These are phyloP conservation scores for Notospermus geniculatus DNA, from an alignment of 1,140 invertebrate species.

Conservation along the genomic window DNA sequence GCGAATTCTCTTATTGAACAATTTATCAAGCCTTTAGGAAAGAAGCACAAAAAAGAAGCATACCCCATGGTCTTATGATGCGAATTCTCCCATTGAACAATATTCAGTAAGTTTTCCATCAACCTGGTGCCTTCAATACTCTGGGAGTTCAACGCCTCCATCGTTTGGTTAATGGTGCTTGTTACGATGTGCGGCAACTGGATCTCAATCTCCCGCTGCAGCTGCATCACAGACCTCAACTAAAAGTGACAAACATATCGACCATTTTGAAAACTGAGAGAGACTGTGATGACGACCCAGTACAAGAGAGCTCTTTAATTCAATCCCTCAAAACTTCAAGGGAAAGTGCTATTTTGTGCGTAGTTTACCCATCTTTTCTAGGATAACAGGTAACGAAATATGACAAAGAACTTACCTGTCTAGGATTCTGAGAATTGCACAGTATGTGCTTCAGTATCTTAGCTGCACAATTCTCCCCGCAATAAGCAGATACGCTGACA, in stretches of 20 bases:
- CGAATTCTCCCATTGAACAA: constrained; percentile 33
- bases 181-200: constrained; percentile 27
- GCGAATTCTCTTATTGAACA: no score
- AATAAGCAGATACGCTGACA: constrained; percentile 27
- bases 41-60: no score
- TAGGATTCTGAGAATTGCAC: constrained; percentile 10
- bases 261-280: no score
- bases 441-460: not conserved
- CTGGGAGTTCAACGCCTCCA: constrained; percentile 26
- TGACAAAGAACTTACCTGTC: constrained; percentile 35
- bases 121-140: not conserved
- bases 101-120: constrained; percentile 30
- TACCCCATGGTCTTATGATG: no score
- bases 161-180: constrained; percentile 17
- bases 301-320: no score
- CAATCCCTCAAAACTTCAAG: no score
- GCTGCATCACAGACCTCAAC: constrained; percentile 31
- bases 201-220: constrained; percentile 37
- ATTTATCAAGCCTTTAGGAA: no score
- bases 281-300: no score
- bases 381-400: no score
- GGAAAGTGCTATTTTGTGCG: no score
- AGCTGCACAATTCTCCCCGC: constrained; percentile 25
- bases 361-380: no score
- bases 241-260: no score